Conservation (phyloP, 2,797 vertebrate species). For the Crocodylus rhombifer region DNA sequence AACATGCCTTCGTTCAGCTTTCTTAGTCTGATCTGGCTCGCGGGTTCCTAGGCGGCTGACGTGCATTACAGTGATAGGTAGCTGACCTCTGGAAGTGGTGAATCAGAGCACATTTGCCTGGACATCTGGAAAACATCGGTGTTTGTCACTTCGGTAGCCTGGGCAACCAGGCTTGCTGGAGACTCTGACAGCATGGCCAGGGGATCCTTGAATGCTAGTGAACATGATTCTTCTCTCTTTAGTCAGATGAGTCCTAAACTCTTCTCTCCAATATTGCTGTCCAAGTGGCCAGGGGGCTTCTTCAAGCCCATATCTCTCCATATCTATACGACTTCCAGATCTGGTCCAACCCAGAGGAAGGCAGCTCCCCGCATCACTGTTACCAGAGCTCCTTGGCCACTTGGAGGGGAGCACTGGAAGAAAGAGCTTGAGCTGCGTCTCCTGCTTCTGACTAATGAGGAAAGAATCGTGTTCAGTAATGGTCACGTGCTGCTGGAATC, state of each 20-base stretch:
- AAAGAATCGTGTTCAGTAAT: too few relatives aligned
- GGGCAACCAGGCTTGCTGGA: not conserved
- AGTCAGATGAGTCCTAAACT: not conserved
- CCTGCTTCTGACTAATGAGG: too few relatives aligned
- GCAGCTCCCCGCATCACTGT: not conserved
- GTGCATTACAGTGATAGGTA: not conserved
- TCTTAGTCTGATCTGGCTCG: not conserved
- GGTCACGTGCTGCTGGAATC: too few relatives aligned
- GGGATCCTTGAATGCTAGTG: not conserved
- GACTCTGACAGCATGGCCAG: not conserved
- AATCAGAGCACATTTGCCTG: not conserved
- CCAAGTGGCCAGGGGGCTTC: not conserved
- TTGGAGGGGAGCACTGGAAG: too few relatives aligned
- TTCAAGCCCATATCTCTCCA: not conserved
- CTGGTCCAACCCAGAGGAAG: not conserved
- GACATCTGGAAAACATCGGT: not conserved
- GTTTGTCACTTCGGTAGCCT: not conserved
- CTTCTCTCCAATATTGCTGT: not conserved
- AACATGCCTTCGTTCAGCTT: not conserved
- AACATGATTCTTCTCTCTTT: not conserved
- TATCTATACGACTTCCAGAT: not conserved
- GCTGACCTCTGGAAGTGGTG: not conserved
- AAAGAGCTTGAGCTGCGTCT: too few relatives aligned
- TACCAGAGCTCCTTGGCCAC: not conserved
- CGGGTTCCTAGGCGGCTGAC: not conserved